phyloP scores from a whole-genome alignment of 2,888 invertebrate genomes.

The Timema cristinae region DNA sequence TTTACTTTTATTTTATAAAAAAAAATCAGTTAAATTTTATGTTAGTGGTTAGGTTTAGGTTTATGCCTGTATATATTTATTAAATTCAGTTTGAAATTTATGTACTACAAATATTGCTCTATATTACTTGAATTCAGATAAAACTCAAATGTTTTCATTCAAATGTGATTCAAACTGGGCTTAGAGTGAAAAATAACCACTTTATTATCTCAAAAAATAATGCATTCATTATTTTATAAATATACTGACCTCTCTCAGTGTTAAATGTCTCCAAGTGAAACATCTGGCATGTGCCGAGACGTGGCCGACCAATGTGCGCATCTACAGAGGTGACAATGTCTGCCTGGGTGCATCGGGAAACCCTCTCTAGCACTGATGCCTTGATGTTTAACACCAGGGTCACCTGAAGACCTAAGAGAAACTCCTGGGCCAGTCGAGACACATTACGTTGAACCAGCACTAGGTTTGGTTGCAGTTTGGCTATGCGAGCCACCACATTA shows the following conservation, averaged over 20 bases:
- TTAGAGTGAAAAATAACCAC: slow-evolving; percentile 2
- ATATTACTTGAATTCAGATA: no score
- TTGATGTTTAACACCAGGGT: slow-evolving; percentile 86
- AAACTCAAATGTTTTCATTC: not conserved
- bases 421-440: slow-evolving; percentile 76
- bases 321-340: slow-evolving; percentile 85
- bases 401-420: slow-evolving; percentile 72
- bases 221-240: not conserved
- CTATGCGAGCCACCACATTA: slow-evolving; percentile 81
- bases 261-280: slow-evolving; percentile 67
- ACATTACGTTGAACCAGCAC: slow-evolving; percentile 88
- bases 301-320: slow-evolving; percentile 70
- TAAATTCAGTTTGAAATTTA: no score
- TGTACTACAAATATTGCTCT: no score
- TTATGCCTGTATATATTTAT: no score
- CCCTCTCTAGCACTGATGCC: slow-evolving; percentile 69
- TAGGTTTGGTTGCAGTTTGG: slow-evolving; percentile 77
- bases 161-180: not conserved
- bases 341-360: slow-evolving; percentile 76
- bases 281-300: slow-evolving; percentile 76
- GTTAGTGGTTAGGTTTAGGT: no score
- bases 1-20: no score
- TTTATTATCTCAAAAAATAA: slow-evolving; percentile 8
- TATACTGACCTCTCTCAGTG: slow-evolving; percentile 47
- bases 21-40: no score